Evolutionary conservation across 2,113 vertebrate species (phyloP).

Genomic region (Macrotus californicus): DNA sequence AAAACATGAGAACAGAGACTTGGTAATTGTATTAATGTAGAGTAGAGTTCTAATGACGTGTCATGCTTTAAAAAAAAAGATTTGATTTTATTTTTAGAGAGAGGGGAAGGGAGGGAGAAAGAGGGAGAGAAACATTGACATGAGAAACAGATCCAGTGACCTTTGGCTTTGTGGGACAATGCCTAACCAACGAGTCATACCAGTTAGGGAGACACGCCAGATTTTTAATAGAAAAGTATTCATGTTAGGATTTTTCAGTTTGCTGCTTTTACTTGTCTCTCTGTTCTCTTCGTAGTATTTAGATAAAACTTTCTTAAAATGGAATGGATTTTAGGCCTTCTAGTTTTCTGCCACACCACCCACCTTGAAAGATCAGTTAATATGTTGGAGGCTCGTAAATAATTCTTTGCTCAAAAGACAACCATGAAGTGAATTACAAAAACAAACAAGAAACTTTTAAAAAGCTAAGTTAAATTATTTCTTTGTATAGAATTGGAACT

Average conservation of each 20-base stretch:
- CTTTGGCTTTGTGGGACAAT: too few species aligned
- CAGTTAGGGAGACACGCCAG: constrained; percentile 22
- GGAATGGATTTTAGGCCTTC: constrained; percentile 46
- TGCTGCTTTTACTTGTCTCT: constrained; percentile 46
- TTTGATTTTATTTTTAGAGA: too few species aligned
- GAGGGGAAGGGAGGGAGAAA: too few species aligned
- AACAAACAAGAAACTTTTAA: constrained; percentile 36
- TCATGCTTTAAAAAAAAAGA: constrained; percentile 27
- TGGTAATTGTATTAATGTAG: constrained; percentile 79
- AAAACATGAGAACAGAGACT: constrained; percentile 70
- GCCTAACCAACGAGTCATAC: too few species aligned
- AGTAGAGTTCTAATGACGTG: constrained; percentile 77
- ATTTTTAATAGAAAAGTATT: constrained; percentile 75
- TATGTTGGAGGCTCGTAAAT: constrained; percentile 43
- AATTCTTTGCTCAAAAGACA: constrained; percentile 57
- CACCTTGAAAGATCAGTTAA: constrained; percentile 60
- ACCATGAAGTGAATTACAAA: constrained; percentile 46
- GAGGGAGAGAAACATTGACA: too few species aligned
- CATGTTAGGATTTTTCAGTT: constrained; percentile 71
- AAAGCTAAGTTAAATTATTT: constrained; percentile 56
- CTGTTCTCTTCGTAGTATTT: constrained; percentile 28
- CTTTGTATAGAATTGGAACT: constrained; percentile 56
- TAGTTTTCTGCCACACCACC: constrained; percentile 50
- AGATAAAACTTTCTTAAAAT: constrained; percentile 60
- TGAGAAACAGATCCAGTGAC: too few species aligned